Percentiles rank a stretch among this genome's conserved stretches.
Evolutionary conservation across 2,113 vertebrate genomes (phyloP).

Genomic region (Malurus alboscapulatus): DNA sequence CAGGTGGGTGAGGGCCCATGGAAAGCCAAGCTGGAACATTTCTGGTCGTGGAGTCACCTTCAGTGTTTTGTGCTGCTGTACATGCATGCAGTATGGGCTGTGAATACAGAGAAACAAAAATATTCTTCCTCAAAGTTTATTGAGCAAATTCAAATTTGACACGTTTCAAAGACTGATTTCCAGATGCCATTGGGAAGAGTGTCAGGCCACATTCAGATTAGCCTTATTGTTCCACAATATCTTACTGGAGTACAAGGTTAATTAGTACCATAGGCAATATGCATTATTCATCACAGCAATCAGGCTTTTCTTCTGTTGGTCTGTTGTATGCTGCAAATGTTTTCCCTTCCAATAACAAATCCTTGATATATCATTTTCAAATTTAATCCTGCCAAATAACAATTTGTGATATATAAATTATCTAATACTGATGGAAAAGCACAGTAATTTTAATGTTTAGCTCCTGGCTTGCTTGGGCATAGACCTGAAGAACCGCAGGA

Average conservation of each 20-base stretch:
- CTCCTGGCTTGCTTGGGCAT: background rate
- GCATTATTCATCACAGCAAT: slow-evolving; percentile 73
- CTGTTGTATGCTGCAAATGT: slow-evolving; percentile 48
- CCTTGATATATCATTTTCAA: slow-evolving; percentile 60
- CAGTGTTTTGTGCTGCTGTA: rapidly evolving
- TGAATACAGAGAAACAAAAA: background rate
- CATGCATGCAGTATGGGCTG: rapidly evolving
- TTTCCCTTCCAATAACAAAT: slow-evolving; percentile 54
- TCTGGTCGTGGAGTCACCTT: background rate
- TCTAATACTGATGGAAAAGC: slow-evolving; percentile 6
- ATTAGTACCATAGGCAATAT: slow-evolving; percentile 73
- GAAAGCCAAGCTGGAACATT: background rate
- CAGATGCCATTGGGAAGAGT: slow-evolving; percentile 54
- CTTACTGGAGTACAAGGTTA: slow-evolving; percentile 72
- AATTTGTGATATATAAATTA: slow-evolving; percentile 45
- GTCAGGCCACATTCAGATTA: slow-evolving; percentile 68
- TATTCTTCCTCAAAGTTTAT: background rate
- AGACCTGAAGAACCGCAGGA: background rate
- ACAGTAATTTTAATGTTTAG: background rate
- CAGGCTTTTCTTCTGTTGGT: slow-evolving; percentile 62
- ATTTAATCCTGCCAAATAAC: slow-evolving; percentile 56
- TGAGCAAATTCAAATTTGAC: slow-evolving; percentile 9
- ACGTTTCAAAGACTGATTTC: slow-evolving; percentile 31
- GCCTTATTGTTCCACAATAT: slow-evolving; percentile 69
- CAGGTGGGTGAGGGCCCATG: background rate